A percentile compares a stretch with the other conserved stretches of the same genome.
phyloP scores from a whole-genome alignment of 1,140 invertebrate genomes.

The Bombus ignitus region DNA sequence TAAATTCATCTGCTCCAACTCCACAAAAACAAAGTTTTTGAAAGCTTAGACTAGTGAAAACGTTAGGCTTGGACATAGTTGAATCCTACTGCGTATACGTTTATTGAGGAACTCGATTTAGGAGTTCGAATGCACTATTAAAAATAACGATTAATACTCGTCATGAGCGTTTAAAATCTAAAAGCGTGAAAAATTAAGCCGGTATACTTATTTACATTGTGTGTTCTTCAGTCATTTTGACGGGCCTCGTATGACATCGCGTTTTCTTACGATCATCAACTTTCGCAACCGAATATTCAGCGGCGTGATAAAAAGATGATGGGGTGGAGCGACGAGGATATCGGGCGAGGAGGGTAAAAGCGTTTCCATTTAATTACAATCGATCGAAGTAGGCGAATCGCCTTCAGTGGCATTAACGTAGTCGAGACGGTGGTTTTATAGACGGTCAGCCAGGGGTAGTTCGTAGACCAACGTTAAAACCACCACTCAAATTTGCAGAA shows the following conservation, averaged over 20 bases:
- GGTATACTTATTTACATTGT: background rate
- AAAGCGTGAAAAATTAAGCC: background rate
- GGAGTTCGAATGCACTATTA: no score
- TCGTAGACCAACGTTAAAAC: constrained; percentile 62
- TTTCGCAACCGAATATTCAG: constrained; percentile 49
- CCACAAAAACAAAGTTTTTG: no score
- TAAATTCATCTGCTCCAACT: background rate
- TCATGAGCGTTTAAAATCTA: background rate
- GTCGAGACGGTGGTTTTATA: constrained; percentile 54
- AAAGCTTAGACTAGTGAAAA: no score
- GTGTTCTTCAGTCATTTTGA: background rate
- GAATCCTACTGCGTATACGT: no score
- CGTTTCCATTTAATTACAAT: constrained; percentile 69
- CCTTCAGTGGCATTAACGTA: constrained; percentile 50
- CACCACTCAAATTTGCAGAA: constrained; percentile 68
- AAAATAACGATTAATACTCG: no score
- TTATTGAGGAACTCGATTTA: no score
- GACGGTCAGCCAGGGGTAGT: constrained; percentile 57
- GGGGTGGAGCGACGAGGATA: constrained; percentile 18
- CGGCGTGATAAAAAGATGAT: constrained; percentile 46
- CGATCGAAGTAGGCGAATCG: constrained; percentile 59
- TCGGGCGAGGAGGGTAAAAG: constrained; percentile 47
- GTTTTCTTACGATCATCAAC: background rate
- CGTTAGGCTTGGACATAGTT: no score
- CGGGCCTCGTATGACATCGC: constrained; percentile 3